A percentile compares a stretch with the other conserved stretches of the same genome.
These are phyloP conservation scores for Plestiodon gilberti DNA, from an alignment of 2,113 vertebrate species.

Conservation along the genomic window DNA sequence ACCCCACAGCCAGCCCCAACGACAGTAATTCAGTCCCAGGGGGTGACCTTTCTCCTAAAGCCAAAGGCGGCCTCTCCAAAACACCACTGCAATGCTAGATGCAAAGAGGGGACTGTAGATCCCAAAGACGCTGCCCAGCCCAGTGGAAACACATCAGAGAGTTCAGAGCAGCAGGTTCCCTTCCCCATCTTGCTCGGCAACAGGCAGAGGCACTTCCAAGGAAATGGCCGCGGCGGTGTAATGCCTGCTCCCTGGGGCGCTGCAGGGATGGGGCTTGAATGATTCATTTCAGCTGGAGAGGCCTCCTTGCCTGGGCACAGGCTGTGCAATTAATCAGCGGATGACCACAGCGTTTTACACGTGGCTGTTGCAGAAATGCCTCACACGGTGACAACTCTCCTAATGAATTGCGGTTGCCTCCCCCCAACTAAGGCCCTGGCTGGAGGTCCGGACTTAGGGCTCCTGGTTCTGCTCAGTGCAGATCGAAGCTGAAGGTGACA, in stretches of 20 bases:
- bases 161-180: too few species aligned
- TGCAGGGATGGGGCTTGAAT: not conserved
- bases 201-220: not conserved
- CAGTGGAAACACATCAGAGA: too few species aligned
- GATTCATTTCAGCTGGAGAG: not conserved
- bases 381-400: not conserved
- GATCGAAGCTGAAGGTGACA: not conserved
- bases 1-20: too few species aligned
- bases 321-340: not conserved
- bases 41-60: too few species aligned
- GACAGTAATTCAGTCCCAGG: too few species aligned
- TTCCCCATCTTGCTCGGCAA: not conserved
- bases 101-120: too few species aligned
- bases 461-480: too few species aligned
- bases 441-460: too few species aligned
- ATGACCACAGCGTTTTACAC: not conserved
- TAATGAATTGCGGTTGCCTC: not conserved
- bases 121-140: too few species aligned
- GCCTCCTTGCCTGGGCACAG: not conserved
- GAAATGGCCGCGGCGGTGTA: not conserved
- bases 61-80: too few species aligned
- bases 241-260: not conserved
- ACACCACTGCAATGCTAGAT: too few species aligned
- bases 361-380: not conserved
- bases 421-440: too few species aligned